These are phyloP conservation scores for Empidonax traillii DNA, from an alignment of 2,113 vertebrate species.

Conservation along the genomic window DNA sequence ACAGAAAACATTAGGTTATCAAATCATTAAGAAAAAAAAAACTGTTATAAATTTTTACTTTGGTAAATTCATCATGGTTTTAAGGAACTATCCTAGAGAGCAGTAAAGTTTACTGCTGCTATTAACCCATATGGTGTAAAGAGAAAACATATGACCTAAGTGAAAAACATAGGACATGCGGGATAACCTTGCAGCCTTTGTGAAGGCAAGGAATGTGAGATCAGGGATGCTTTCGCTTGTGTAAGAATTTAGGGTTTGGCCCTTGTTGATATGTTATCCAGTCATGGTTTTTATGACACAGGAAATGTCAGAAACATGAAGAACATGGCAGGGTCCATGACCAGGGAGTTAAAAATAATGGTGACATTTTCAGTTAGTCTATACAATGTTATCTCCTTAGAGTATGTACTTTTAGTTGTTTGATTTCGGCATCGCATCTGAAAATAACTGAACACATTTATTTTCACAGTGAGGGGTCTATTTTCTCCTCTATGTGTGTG, in stretches of 20 bases:
- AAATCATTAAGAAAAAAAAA: background rate
- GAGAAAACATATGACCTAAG: background rate
- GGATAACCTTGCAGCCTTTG: background rate
- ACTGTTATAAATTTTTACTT: background rate
- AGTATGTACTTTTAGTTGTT: constrained; percentile 61
- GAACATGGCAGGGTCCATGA: background rate
- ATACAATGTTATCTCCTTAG: constrained; percentile 49
- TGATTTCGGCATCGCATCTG: constrained; percentile 64
- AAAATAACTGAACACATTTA: constrained; percentile 72
- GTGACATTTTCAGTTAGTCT: constrained; percentile 54
- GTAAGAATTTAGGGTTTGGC: background rate
- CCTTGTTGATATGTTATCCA: background rate
- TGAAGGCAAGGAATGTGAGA: background rate
- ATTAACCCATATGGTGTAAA: constrained; percentile 1
- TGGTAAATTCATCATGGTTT: background rate
- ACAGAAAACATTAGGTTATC: background rate
- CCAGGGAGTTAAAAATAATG: constrained; percentile 54
- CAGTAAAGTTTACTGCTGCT: constrained; percentile 5
- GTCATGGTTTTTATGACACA: background rate
- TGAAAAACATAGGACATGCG: background rate
- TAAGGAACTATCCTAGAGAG: background rate
- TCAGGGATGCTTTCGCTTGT: background rate
- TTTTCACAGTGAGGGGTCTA: constrained; percentile 78
- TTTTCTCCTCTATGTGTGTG: constrained; percentile 64
- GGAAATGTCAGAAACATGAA: background rate